Evolutionary conservation across 1,140 invertebrate species (phyloP), one percentile per base, ranked within the genome.

Genomic region (Caenorhabditis latens): DNA sequence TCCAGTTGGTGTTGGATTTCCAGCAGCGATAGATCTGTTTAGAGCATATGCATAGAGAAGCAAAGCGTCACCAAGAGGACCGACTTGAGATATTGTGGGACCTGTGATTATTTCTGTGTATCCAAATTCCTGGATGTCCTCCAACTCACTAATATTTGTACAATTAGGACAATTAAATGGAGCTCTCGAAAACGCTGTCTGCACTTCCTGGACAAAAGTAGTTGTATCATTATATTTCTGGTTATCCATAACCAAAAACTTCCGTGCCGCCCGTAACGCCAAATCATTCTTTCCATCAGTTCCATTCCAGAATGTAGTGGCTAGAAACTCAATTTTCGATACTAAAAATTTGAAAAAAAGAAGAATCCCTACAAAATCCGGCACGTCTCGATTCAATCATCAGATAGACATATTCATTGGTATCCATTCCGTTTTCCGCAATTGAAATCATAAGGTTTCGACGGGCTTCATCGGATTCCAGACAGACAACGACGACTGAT

Each of bases 401-500:
- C 19, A 89, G 67, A 55, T 87, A 90, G 19, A 89, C 83, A 48
- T 85, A 88, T 11, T 89, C 90, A 24, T 88, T 50, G 21, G 84
- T 87, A 13, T 53, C 82, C 88, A 90, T 85, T 24, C 86, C 88
- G 7, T 84, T 48, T 43, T 90, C 90, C 9, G 55, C 21, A 24
- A 88, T 71, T 14, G 50, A 57, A 53, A 90, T 57, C 42, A 90
- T 87, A 55, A 90, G 86, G 42, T 79, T 75, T 55, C 90, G 71
- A 24, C 88, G 87, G 48, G 84, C 82, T 48, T 61, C 84, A 24
- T 75, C 71, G 11, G 83, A 63, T 50, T 88, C 87, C 16, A 90
- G 55, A 67, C 89, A 90, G 4, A 87, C 43, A 19, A 90, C 32
- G 24, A 88, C 63, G 19, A 90, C 89, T 89, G 48, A 42, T 83